Conservation (phyloP, 2,113 vertebrate genomes). For the Prunella himalayana region DNA sequence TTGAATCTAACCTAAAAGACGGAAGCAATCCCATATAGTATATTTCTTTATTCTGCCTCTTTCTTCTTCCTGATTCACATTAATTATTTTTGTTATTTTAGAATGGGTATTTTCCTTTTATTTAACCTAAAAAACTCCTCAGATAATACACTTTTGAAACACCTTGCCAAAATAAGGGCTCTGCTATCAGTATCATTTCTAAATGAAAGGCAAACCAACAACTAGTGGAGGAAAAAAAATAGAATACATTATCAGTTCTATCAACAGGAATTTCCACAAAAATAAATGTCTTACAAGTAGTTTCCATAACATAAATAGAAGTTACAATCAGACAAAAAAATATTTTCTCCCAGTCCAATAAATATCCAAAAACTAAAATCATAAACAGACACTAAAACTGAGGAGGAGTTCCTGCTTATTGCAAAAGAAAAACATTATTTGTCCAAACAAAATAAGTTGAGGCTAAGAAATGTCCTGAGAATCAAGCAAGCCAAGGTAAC, state of each 20-base stretch:
- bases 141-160: neutral
- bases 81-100: neutral
- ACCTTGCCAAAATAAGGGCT: neutral
- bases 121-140: neutral
- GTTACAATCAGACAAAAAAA: neutral
- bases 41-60: neutral
- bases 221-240: neutral
- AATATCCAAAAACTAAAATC: neutral
- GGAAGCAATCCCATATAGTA: neutral
- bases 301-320: neutral
- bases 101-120: fast-evolving
- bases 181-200: neutral
- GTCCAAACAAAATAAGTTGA: neutral
- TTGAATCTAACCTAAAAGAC: neutral
- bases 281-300: neutral
- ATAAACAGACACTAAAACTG: neutral
- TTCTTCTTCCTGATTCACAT: neutral
- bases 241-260: neutral
- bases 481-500: neutral
- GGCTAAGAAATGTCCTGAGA: neutral
- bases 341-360: neutral
- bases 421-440: neutral
- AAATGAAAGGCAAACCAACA: neutral
- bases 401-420: neutral
- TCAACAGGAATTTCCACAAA: neutral